phyloP scores from a whole-genome alignment of 2,113 vertebrate species.

The Lamprotornis superbus region DNA sequence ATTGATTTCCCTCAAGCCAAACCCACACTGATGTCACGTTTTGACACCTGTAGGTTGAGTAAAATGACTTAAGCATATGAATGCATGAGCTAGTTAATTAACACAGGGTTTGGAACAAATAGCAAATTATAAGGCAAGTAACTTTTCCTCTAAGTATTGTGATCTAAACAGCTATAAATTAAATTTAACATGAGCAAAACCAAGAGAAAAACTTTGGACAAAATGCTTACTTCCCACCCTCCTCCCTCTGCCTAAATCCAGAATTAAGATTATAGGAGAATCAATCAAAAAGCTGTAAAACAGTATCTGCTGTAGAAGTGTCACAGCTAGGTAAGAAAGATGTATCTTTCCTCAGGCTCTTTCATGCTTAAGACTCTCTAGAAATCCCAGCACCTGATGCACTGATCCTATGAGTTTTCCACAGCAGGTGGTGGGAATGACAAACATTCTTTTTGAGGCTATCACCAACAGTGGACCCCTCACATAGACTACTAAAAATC shows the following conservation, averaged over 20 bases:
- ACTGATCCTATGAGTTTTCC: neutral
- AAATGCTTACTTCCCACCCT: neutral
- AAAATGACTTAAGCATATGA: neutral
- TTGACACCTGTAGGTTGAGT: neutral
- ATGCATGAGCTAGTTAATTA: neutral
- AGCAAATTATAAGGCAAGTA: neutral
- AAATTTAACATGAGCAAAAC: neutral
- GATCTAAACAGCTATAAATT: neutral
- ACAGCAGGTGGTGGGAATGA: neutral
- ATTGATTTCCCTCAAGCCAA: neutral
- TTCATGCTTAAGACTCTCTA: neutral
- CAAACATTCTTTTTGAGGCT: conserved; percentile 2
- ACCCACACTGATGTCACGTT: neutral
- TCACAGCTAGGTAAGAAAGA: neutral
- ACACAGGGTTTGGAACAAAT: neutral
- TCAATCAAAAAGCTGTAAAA: neutral
- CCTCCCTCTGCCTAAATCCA: too few species aligned
- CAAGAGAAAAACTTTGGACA: neutral
- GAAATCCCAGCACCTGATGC: neutral
- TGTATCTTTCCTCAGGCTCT: neutral
- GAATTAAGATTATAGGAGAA: neutral
- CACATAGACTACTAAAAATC: neutral
- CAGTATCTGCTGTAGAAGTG: neutral
- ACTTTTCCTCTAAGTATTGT: neutral
- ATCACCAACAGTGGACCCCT: neutral